A percentile compares a stretch with the other conserved stretches of the same genome.
These are phyloP conservation scores for Dolichallabes microphthalmus DNA, from an alignment of 2,113 vertebrate species.

Conservation along the genomic window DNA sequence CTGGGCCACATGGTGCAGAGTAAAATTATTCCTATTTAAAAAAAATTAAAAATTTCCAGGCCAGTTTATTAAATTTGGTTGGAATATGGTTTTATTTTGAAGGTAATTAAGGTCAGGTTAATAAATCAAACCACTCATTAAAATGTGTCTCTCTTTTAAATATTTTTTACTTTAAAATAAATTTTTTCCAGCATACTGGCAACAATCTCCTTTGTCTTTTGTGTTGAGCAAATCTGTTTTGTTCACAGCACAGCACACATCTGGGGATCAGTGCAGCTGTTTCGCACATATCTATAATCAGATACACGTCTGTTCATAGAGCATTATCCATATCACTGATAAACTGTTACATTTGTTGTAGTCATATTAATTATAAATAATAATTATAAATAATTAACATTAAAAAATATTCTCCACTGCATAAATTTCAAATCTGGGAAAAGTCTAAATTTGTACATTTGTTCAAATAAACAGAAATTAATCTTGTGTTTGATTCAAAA, in stretches of 20 bases:
- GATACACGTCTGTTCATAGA: not conserved
- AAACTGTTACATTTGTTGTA: not conserved
- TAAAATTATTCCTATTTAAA: not conserved
- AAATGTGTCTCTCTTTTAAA: not conserved
- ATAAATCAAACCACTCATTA: not conserved
- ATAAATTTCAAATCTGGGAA: not conserved
- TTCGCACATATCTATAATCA: not conserved
- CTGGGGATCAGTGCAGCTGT: too few relatives aligned
- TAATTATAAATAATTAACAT: too few relatives aligned
- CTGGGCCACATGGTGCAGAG: too few relatives aligned
- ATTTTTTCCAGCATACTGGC: not conserved
- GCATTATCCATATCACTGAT: not conserved
- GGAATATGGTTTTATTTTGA: not conserved
- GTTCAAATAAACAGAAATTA: not conserved
- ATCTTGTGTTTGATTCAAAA: not conserved
- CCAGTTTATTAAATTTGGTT: not conserved
- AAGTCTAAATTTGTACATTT: too few relatives aligned
- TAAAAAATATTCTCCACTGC: not conserved
- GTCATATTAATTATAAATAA: too few relatives aligned
- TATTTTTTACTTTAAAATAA: not conserved
- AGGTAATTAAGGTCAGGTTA: not conserved
- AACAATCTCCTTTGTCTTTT: not conserved
- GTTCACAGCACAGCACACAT: too few relatives aligned
- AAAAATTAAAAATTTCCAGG: too few relatives aligned
- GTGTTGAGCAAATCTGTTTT: too few relatives aligned